phyloP scores from a whole-genome alignment of 2,113 vertebrate species.

The Dicentrarchus labrax region DNA sequence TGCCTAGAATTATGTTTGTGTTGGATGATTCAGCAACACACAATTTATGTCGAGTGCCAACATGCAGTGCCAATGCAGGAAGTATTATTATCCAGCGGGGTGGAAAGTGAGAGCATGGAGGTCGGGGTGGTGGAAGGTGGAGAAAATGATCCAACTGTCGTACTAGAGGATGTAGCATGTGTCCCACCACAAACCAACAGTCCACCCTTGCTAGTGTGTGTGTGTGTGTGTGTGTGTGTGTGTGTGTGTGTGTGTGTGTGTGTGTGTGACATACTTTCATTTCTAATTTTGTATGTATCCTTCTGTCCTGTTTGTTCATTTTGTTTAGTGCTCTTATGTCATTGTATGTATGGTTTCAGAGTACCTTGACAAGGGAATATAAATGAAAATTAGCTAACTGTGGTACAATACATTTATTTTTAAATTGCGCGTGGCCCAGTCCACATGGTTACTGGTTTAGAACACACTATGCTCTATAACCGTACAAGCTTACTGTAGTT shows the following conservation, averaged over 20 bases:
- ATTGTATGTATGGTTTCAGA: not conserved
- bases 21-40: constrained; percentile 26
- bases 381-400: not conserved
- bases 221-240: not conserved
- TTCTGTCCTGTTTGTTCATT: not conserved
- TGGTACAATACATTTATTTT: not conserved
- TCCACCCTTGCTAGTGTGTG: not conserved
- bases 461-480: not conserved
- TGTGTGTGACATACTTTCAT: not conserved
- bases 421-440: too few relatives aligned
- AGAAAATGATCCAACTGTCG: not conserved
- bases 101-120: constrained; percentile 6
- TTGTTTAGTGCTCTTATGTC: not conserved
- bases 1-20: constrained; percentile 11
- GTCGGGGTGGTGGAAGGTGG: not conserved
- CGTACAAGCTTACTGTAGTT: not conserved
- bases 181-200: not conserved
- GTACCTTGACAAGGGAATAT: not conserved
- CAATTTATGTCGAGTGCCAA: not conserved
- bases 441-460: too few relatives aligned
- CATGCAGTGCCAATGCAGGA: constrained; percentile 7
- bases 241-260: not conserved
- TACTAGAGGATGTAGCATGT: not conserved
- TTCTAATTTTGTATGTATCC: not conserved
- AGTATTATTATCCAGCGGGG: not conserved